Evolutionary conservation across 1,140 invertebrate species (phyloP), one percentile per base, ranked within the genome.

Genomic region (Macrocentrus cingulum): DNA sequence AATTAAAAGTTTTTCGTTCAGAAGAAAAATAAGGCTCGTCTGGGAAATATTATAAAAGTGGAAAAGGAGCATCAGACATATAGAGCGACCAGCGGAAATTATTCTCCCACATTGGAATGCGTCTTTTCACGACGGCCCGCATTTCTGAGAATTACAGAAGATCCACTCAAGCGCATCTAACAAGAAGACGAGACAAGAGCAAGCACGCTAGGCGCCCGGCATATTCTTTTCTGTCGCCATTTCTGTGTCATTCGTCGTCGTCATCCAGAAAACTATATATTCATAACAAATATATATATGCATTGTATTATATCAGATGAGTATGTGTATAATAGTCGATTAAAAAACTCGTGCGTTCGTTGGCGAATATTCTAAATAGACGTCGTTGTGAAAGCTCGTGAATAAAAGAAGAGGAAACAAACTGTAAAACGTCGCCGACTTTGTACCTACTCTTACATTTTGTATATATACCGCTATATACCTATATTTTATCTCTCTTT

Each of bases 371-470:
- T 51, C 29, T 36, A 51, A 51, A 51, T 51, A 36, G 13, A 29
- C 15, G 19, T 29, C n/a, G n/a, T n/a, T n/a, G n/a, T n/a, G 49
- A n/a, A n/a, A 16, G 18, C 29, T 51, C 49, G 49, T 51, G 49
- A 51, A 51, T 51, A 51, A 51, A 51, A 51, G 49, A 51, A 34
- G 29, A 51, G 49, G 49, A 51, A 36, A 51, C 32, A 34, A 51
- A 36, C 49, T 51, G 49, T 51, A 36, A 49, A 36, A 39, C 13
- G 36, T 39, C 32, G 29, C 20, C 42, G 42, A 29, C 8, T 51
- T 25, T 51, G 25, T 13, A 34, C 34, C 13, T 51, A 49, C 23
- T 49, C n/a, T 41, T 1, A 3, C 15, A 39, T 39, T n/a, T 39
- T n/a, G 36, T n/a, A 39, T 39, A 15, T 39, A 39, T 8, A 39